A percentile compares a stretch with the other conserved stretches of the same genome.
Conservation (phyloP, 2,797 vertebrate species). For the Onychomys torridus region DNA sequence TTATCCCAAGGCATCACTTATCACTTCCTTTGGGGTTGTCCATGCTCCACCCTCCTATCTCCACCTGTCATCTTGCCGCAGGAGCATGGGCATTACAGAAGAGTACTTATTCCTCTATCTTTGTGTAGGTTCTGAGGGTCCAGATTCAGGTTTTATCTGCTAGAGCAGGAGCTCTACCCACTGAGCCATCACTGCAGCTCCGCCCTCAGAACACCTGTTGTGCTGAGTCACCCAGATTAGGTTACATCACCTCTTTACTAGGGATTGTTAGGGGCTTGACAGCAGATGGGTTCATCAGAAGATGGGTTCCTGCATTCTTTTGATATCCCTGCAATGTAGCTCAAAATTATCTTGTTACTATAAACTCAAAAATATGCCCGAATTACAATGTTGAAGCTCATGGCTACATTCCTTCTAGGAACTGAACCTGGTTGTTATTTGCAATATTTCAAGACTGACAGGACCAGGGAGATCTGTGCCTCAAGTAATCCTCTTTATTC, state of each 20-base stretch:
- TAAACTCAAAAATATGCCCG: not conserved
- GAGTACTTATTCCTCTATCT: not conserved
- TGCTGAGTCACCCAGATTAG: not conserved
- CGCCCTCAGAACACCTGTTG: not conserved
- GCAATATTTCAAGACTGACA: conserved; percentile 16
- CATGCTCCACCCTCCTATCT: not conserved
- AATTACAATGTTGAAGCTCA: not conserved
- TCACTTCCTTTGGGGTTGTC: too few relatives aligned
- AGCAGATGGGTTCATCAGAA: not conserved
- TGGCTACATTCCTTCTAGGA: not conserved
- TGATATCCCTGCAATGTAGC: not conserved
- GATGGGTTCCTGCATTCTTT: not conserved
- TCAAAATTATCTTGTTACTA: not conserved
- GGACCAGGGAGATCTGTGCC: not conserved
- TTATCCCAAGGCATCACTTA: not conserved
- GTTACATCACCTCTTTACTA: not conserved
- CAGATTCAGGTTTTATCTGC: not conserved
- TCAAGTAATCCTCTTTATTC: conserved; percentile 19
- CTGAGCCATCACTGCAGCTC: not conserved
- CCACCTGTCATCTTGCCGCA: not conserved
- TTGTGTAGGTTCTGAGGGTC: not conserved
- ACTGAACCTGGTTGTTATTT: not conserved
- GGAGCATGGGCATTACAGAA: not conserved
- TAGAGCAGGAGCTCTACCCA: not conserved
- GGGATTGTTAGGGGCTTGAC: not conserved